Evolutionary conservation across 2,797 vertebrate species (phyloP), one percentile per base, ranked within the genome.

Genomic region (Merluccius polli): DNA sequence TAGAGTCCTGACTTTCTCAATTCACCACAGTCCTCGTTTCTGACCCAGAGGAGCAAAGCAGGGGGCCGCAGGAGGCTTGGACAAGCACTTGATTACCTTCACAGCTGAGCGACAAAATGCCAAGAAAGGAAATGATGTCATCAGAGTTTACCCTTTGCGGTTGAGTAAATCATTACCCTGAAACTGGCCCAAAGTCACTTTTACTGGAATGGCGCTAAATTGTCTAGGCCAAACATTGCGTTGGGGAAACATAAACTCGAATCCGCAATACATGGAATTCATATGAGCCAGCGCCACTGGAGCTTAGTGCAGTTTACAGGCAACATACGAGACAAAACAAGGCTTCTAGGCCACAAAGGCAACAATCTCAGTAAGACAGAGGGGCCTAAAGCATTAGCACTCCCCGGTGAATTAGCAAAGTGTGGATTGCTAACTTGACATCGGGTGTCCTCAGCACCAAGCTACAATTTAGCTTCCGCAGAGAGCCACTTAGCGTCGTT

Each of bases 51-150:
- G 59, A 65, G n/a, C 10, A 27, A 27, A 27, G 59, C 59, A 27
- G 59, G 59, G 15, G 59, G 59, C 59, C 80, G 83, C 78, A 80
- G 83, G 81, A 82, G 75, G 82, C 82, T 75, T 38, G 80, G 87
- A 89, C 81, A 77, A 85, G 71, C 79, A 86, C 82, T 82, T 92
- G 92, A 92, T 93, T 90, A 82, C 90, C 92, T 93, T 91, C 80
- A 88, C 93, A 92, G 90, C 89, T 89, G 89, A 92, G 87, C 79
- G 86, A 91, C 87, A 84, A 85, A 32, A 77, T 81, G 88, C 84
- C 87, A 83, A 83, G 80, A 85, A 83, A 89, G 92, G 91, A 94
- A 92, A 92, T 93, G 86, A 93, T 93, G 88, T 93, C 92, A 93
- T 88, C 85, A 91, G 88, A 87, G 87, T 90, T 92, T 87, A 90